Base-by-base conservation (phyloP, 2,888 invertebrate genomes). In the Notodonta ziczac region DNA sequence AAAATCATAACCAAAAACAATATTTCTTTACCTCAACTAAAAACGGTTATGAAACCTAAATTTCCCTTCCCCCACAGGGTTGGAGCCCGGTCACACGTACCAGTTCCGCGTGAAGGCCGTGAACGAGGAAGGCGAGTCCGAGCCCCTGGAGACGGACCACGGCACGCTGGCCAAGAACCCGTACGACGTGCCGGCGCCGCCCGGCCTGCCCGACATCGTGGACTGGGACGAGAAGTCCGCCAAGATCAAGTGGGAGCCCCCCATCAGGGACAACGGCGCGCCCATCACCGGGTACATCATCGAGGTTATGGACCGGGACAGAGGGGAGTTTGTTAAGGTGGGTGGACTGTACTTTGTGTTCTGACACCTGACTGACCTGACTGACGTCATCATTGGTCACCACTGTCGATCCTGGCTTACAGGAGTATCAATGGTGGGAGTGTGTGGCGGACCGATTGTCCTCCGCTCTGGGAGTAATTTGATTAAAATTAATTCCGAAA, bases 71-170 rank as follows among this genome's bases (percentile, higher is more conserved):
- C 16, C 56, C 1, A 83, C 89, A 88, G 99, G 98, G 52, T 94
- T 99, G 13, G 98, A 98, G 88, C 98, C 98, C 60, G 98, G 98
- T 71, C 98, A 98, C 87, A 97, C 98, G 65, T 99, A 99, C 92
- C 97, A 99, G 86, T 99, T 99, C 96, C 96, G 99, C 63, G 98
- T 99, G 0, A 98, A 98, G 82, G 99, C 99, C 8, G 96, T 98
- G 10, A 99, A 99, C 88, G 98, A 98, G 81, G 98, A 99, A 87
- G 99, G 99, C 5, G 98, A 98, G 87, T 99, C 99, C 0, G 99
- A 99, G 78, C 98, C 99, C 7, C 90, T 99, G 55, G 98, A 98
- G 73, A 97, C 98, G 0, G 98, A 98, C 77, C 95, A 96, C 46
- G 96, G 98, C 0, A 97, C 97, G 63, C 88, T 98, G 12, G 99